phyloP scores from a whole-genome alignment of 2,888 invertebrate species.

The Meiosimyza platycephala region DNA sequence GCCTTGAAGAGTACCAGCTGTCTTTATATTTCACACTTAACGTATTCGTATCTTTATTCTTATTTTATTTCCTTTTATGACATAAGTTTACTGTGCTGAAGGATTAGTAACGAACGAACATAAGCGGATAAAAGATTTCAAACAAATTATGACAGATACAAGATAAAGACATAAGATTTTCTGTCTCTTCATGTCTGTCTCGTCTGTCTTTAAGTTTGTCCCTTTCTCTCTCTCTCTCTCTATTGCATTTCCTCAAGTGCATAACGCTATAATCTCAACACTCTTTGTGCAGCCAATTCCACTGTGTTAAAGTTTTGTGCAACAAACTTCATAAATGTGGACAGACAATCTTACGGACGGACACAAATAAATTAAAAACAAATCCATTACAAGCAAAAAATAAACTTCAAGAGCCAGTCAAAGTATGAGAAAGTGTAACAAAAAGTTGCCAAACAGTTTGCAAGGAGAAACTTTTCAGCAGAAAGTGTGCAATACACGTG shows the following conservation, averaged over 20 bases:
- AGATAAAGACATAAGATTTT: slow-evolving; percentile 13
- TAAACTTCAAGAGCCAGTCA: neutral
- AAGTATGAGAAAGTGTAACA: slow-evolving; percentile 27
- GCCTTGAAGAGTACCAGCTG: neutral
- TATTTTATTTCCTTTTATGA: slow-evolving; percentile 12
- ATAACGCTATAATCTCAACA: neutral
- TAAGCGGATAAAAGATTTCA: slow-evolving; percentile 39
- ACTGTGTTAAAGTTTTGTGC: neutral
- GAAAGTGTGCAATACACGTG: neutral
- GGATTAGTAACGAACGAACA: slow-evolving; percentile 34
- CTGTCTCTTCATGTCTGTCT: neutral
- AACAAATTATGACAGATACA: slow-evolving; percentile 40
- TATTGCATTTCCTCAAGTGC: neutral
- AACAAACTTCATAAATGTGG: slow-evolving; percentile 38
- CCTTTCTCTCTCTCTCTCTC: neutral
- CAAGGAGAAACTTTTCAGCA: neutral
- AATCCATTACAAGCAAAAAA: slow-evolving; percentile 39
- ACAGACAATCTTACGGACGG: neutral
- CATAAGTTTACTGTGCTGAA: slow-evolving; percentile 18
- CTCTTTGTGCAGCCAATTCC: neutral
- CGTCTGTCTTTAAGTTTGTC: neutral
- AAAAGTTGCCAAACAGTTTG: slow-evolving; percentile 7
- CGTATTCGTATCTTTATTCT: neutral
- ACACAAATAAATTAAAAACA: slow-evolving; percentile 42
- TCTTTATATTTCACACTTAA: neutral